Evolutionary conservation across 2,888 invertebrate species (phyloP).

Genomic region (Eilema sororculum): DNA sequence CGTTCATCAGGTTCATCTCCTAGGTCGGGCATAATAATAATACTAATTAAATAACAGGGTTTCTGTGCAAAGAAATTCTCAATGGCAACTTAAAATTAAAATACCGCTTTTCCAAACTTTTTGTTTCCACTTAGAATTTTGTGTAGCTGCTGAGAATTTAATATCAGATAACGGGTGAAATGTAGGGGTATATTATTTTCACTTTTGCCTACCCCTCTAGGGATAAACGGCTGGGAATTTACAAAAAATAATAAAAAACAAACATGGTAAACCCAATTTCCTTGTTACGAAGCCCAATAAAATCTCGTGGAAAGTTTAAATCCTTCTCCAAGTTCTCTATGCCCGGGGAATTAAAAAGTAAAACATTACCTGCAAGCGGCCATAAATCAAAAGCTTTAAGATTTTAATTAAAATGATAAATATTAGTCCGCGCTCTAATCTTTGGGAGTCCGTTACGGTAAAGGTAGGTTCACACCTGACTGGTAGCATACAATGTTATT

Average conservation of each 20-base stretch:
- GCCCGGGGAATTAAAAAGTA: slow-evolving; percentile 53
- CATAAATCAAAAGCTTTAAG: slow-evolving; percentile 59
- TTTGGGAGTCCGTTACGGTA: slow-evolving; percentile 26
- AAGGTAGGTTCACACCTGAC: slow-evolving; percentile 13
- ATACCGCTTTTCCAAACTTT: no score
- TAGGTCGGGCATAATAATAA: not conserved
- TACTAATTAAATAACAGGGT: not conserved
- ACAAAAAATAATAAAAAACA: not conserved
- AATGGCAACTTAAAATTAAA: not conserved
- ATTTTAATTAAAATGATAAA: slow-evolving; percentile 64
- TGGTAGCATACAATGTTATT: not conserved
- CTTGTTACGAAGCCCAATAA: slow-evolving; percentile 12
- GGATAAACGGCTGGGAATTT: not conserved
- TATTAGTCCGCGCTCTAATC: slow-evolving; percentile 47
- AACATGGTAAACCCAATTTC: not conserved
- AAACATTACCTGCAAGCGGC: slow-evolving; percentile 50
- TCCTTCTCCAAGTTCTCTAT: slow-evolving; percentile 38
- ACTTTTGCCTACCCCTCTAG: not conserved
- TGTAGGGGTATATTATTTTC: not conserved
- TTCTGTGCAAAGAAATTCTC: not conserved
- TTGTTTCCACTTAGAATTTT: no score
- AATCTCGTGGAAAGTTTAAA: slow-evolving; percentile 39
- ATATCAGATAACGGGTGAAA: not conserved
- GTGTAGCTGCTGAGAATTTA: not conserved
- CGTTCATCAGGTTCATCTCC: not conserved